Conservation (phyloP, 2,113 vertebrate genomes). For the Alaudala cheleensis region DNA sequence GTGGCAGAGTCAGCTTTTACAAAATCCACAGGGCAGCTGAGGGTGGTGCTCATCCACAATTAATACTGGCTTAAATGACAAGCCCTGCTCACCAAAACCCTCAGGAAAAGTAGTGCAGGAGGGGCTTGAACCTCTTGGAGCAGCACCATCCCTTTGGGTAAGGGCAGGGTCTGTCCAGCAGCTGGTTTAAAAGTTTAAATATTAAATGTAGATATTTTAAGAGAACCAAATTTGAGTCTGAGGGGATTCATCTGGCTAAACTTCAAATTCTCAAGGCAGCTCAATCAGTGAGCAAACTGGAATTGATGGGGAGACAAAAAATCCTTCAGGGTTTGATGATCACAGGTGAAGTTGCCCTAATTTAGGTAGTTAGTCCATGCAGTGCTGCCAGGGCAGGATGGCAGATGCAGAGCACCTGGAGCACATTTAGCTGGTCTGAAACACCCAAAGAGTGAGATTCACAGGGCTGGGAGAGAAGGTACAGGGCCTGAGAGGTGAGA, state of each 20-base stretch:
- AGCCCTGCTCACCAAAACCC: background rate
- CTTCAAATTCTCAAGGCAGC: background rate
- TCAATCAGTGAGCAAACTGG: background rate
- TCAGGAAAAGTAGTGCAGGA: background rate
- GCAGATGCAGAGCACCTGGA: background rate
- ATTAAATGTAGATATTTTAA: background rate
- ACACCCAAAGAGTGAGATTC: background rate
- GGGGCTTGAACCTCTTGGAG: background rate
- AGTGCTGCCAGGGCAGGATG: background rate
- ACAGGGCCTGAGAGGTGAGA: background rate
- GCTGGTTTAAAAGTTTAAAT: background rate
- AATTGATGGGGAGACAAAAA: background rate
- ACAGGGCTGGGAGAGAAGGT: background rate
- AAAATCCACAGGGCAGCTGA: background rate
- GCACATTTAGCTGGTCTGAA: background rate
- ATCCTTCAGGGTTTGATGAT: background rate
- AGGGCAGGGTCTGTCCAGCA: background rate
- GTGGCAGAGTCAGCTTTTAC: fast-evolving
- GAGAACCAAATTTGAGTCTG: background rate
- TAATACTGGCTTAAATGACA: background rate
- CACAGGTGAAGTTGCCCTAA: background rate
- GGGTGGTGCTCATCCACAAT: background rate
- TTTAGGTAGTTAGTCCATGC: no score
- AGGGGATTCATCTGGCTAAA: background rate
- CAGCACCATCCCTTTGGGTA: background rate